A percentile compares a stretch with the other conserved stretches of the same genome.
These are phyloP conservation scores for Cardiocondyla obscurior DNA, from an alignment of 1,140 invertebrate species.

Conservation along the genomic window DNA sequence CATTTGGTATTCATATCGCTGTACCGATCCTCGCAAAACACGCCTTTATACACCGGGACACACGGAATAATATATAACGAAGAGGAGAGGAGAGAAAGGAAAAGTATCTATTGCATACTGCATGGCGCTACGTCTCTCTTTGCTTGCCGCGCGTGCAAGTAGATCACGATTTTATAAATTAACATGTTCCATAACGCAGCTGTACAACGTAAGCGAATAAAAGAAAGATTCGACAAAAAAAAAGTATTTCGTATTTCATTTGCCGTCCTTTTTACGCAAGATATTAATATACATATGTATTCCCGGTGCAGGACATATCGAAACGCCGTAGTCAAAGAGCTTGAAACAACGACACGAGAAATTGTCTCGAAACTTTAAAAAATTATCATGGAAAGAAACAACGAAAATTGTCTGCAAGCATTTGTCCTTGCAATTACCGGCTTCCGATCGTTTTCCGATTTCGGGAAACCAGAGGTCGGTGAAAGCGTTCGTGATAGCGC, in stretches of 20 bases:
- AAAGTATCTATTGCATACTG: slow-evolving; percentile 25
- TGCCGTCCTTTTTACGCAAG: not conserved
- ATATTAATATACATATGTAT: not conserved
- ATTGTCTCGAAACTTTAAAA: not conserved
- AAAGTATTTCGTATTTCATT: not conserved
- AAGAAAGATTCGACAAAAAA: not conserved
- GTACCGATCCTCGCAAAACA: slow-evolving; percentile 42
- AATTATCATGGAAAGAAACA: not conserved
- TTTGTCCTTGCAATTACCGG: slow-evolving; percentile 31
- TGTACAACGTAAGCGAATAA: not conserved
- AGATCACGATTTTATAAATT: not conserved
- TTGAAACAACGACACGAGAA: not conserved
- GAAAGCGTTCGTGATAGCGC: not conserved
- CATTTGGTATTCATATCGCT: slow-evolving; percentile 62
- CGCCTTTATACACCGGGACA: slow-evolving; percentile 25
- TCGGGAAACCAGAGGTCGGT: not conserved
- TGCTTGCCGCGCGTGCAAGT: not conserved
- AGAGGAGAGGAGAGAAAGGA: not conserved
- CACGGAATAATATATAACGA: slow-evolving; percentile 49
- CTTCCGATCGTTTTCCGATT: slow-evolving; percentile 28
- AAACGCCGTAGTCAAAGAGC: not conserved
- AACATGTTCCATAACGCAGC: not conserved
- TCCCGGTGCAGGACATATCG: not conserved
- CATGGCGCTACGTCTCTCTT: not conserved
- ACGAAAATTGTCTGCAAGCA: not conserved